A percentile compares a stretch with the other conserved stretches of the same genome.
Evolutionary conservation across 2,113 vertebrate species (phyloP).

Genomic region (Balaeniceps rex): DNA sequence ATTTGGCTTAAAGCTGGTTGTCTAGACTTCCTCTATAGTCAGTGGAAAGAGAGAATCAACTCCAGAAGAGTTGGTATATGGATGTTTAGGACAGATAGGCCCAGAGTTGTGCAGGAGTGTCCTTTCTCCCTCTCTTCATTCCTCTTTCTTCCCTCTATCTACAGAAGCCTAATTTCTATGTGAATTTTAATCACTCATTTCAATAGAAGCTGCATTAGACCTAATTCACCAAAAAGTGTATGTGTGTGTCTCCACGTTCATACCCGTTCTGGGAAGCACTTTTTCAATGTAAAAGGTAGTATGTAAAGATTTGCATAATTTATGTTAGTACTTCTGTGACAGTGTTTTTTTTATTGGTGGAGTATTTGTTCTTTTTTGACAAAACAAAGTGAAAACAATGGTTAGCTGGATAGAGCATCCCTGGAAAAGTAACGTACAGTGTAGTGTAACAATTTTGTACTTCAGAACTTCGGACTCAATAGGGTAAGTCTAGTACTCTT

Average conservation of each 20-base stretch:
- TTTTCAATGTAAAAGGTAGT: background rate
- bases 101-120: background rate
- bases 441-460: background rate
- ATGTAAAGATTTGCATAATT: background rate
- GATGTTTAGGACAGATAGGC: background rate
- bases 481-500: background rate
- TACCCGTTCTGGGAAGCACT: background rate
- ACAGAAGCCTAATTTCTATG: background rate
- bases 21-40: background rate
- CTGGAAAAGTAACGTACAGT: background rate
- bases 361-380: background rate
- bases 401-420: background rate
- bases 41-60: background rate
- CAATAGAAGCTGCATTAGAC: background rate
- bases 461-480: background rate
- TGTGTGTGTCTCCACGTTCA: accelerated
- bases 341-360: background rate
- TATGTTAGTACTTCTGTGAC: background rate
- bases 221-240: background rate
- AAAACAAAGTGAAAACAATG: background rate
- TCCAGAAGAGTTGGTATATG: background rate
- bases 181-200: background rate
- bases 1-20: background rate
- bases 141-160: background rate
- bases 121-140: background rate